A percentile compares a stretch with the other conserved stretches of the same genome.
These are phyloP conservation scores for Cryptus armator DNA, from an alignment of 2,888 invertebrate species.

Conservation along the genomic window DNA sequence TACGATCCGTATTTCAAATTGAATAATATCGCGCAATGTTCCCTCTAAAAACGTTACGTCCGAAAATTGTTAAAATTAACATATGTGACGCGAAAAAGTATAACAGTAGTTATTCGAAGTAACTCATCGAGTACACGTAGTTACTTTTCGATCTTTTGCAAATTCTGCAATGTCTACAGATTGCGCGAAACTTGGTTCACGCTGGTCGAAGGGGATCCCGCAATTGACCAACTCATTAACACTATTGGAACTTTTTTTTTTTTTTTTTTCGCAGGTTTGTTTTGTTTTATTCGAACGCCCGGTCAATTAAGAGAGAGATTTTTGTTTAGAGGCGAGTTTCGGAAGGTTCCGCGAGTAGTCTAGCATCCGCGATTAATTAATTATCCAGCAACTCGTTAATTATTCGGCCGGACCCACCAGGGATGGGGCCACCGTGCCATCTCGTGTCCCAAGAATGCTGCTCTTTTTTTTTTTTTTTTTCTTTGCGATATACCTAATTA, in stretches of 20 bases:
- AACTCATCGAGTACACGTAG: background rate
- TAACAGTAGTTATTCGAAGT: background rate
- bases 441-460: conserved; percentile 41
- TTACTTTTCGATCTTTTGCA: background rate
- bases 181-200: conserved; percentile 33
- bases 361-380: conserved; percentile 75
- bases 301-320: conserved; percentile 62
- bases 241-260: conserved; percentile 33
- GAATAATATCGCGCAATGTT: background rate
- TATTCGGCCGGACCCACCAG: conserved; percentile 69
- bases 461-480: conserved; percentile 13
- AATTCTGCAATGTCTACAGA: background rate
- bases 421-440: conserved; percentile 51
- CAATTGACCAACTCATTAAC: conserved; percentile 57
- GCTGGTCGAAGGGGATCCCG: conserved; percentile 23
- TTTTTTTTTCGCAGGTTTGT: conserved; percentile 19
- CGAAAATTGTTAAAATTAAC: background rate
- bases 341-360: conserved; percentile 46
- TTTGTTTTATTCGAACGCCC: conserved; percentile 20
- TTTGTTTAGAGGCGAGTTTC: conserved; percentile 43
- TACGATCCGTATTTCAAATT: background rate
- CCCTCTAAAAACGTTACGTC: background rate
- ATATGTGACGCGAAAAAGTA: background rate
- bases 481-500: conserved; percentile 59
- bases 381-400: conserved; percentile 77